These are phyloP conservation scores for Misgurnus mizolepis DNA, from an alignment of 2,113 vertebrate genomes.

Conservation along the genomic window DNA sequence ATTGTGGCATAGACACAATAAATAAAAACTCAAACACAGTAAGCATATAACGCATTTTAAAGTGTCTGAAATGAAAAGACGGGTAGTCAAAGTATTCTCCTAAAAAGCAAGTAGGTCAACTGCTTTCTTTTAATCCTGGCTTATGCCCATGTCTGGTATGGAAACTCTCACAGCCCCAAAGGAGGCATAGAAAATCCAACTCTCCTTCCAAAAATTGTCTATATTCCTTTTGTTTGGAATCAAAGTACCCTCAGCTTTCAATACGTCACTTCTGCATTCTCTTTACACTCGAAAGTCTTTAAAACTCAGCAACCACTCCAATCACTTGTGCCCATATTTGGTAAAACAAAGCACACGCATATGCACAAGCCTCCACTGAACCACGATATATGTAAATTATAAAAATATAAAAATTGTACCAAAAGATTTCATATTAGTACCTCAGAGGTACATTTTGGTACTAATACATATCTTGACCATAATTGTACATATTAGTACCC, in stretches of 20 bases:
- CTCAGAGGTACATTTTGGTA: no score
- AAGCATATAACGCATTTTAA: constrained; percentile 19
- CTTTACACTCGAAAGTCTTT: constrained; percentile 11
- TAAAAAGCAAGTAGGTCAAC: constrained; percentile 72
- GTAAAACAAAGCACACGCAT: background rate
- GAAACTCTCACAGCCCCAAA: constrained; percentile 56
- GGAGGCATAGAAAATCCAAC: constrained; percentile 33
- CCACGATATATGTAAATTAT: no score
- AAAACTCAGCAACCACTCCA: constrained; percentile 12
- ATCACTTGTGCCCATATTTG: background rate
- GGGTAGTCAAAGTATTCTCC: constrained; percentile 46
- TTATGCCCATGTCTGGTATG: constrained; percentile 60
- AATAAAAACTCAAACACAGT: no score
- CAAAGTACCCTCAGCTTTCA: constrained; percentile 29
- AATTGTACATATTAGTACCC: no score
- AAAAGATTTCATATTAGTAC: no score
- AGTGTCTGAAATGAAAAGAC: constrained; percentile 53
- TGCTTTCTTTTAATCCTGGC: constrained; percentile 70
- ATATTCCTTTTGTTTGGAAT: constrained; percentile 37
- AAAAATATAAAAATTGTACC: no score
- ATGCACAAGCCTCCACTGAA: constrained; percentile 10
- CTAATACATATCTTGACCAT: no score
- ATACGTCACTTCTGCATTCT: constrained; percentile 16
- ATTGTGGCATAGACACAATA: no score
- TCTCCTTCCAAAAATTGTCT: constrained; percentile 27